These are phyloP conservation scores for Lycaon pictus DNA, from an alignment of 2,113 vertebrate genomes.

Conservation along the genomic window DNA sequence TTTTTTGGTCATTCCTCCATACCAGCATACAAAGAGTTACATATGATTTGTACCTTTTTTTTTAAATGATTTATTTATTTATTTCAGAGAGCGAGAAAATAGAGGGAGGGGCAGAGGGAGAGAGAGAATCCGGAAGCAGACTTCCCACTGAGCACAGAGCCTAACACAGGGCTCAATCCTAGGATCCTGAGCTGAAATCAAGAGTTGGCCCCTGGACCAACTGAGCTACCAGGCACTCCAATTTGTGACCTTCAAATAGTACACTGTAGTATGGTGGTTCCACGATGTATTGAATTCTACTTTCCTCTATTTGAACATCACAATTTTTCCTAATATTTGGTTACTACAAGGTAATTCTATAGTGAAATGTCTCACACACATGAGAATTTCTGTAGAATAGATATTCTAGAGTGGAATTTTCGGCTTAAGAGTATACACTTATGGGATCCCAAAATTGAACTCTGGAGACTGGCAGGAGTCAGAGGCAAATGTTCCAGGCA, in stretches of 20 bases:
- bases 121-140: background rate
- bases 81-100: background rate
- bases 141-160: background rate
- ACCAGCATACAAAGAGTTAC: background rate
- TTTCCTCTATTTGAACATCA: background rate
- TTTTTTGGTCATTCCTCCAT: background rate
- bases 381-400: background rate
- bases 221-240: background rate
- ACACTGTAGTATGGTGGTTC: background rate
- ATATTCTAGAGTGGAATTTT: background rate
- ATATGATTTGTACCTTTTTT: constrained; percentile 20
- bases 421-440: background rate
- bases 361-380: background rate
- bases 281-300: background rate
- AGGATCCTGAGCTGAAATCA: background rate
- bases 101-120: background rate
- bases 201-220: background rate
- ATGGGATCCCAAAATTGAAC: background rate
- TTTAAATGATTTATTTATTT: background rate
- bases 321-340: background rate
- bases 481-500: background rate
- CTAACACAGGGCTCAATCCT: too few species aligned
- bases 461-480: background rate
- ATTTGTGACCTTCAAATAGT: background rate
- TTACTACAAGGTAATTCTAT: background rate